Base-by-base conservation (phyloP, 2,113 vertebrate species). In the Pan troglodytes region DNA sequence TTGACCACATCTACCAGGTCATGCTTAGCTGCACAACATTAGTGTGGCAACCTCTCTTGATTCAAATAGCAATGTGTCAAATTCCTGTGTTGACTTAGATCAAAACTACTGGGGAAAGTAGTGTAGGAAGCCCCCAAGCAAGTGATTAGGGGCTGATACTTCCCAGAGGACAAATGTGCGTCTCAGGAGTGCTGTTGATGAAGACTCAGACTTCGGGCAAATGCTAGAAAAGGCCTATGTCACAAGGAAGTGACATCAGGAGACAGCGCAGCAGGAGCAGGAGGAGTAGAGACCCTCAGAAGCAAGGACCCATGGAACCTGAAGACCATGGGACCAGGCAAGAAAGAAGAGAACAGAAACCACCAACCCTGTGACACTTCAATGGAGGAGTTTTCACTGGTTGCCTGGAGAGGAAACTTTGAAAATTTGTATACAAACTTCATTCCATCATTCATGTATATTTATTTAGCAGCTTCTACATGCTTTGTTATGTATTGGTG, bases 301-400 rank as follows among this genome's bases (percentile, higher is more conserved):
- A 67, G 14, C 0, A 0, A 78, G 43, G 40, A 48, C 32, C n/a
- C 43, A 0, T 2, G 23, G 59, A 45, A n/a, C 1, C 45, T n/a
- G 17, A 32, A 11, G 38, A 73, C 22, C 22, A 0, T 27, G 14
- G 14, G 48, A 50, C 22, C 68, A 61, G 59, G 22, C 13, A 10
- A 78, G 50, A 10, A 76, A 12, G 35, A 32, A 50, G 4, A 25
- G 43, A n/a, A 40, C 4, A 14, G 73, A 68, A n/a, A 25, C 12
- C 32, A 72, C 18, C 40, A 3, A 43, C 2, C 38, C 13, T 55
- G 32, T 80, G 9, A 8, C 13, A 45, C 4, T 23, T 48, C 52
- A 23, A 3, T 10, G 17, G 35, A 70, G 50, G 27, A n/a, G 27
- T 22, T 59, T 40, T 18, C 38, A 5, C 27, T 17, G 3, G 45